Evolutionary conservation across 2,888 invertebrate species (phyloP), one percentile per base, ranked within the genome.

Genomic region (Byasa hedistus): DNA sequence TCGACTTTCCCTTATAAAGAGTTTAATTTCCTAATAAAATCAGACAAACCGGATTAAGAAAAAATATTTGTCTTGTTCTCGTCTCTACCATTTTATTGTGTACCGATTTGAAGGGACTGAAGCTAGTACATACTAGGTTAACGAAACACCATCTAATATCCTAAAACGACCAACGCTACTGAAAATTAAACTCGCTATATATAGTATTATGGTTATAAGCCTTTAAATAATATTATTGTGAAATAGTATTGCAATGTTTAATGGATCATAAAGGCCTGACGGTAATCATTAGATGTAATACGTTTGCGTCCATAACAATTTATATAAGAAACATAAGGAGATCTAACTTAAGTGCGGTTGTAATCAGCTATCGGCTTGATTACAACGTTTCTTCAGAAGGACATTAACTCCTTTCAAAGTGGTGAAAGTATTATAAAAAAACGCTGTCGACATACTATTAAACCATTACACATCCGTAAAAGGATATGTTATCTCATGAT

Each of bases 1-100:
- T 67, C 62, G 27, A 61, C 63, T 68, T 69, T 56, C 55, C 36
- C 59, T 44, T 66, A 24, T 54, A 66, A 27, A 58, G 60, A 39
- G 64, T 57, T 69, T 65, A 67, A 65, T 69, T 57, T 39, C 36
- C 52, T 52, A 58, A 64, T 54, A 64, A 52, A 64, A 39, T 21
- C 22, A 19, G 36, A 22, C 19, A 27, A 27, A 39, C 36, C 36
- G 39, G 21, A 36, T 7, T 51, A 19, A n/a, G 52, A 24, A n/a
- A 21, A 15, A 60, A 32, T 27, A 24, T 32, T n/a, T 60, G 19
- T 32, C 7, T 24, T 51, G 4, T 7, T 51, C 4, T 51, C 17
- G n/a, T 27, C 27, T 27, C 27, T 27, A 39, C 10, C 32, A 10
- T 32, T 32, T 32, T 32, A 32, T 32, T 32, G 8, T 32, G 32